These are phyloP conservation scores for Danio aesculapii DNA, from an alignment of 2,797 vertebrate genomes.

Conservation along the genomic window DNA sequence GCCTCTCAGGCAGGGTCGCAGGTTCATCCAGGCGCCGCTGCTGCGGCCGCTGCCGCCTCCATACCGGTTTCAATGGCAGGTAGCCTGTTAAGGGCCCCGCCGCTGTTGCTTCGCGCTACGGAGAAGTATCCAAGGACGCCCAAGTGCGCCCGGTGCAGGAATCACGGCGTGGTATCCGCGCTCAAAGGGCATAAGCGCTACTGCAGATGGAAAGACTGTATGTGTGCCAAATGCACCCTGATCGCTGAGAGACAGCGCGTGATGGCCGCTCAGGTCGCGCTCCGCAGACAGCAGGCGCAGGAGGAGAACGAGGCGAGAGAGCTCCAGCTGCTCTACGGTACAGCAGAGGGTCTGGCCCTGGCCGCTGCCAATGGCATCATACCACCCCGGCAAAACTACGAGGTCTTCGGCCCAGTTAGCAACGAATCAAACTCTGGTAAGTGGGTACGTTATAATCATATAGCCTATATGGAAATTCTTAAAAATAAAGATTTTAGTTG, in stretches of 20 bases:
- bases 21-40: slow-evolving; percentile 72
- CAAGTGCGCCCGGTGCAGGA: slow-evolving; percentile 96
- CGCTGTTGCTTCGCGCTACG: slow-evolving; percentile 87
- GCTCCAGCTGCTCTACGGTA: slow-evolving; percentile 95
- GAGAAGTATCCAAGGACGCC: slow-evolving; percentile 98
- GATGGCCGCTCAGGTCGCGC: slow-evolving; percentile 97
- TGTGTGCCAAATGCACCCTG: slow-evolving; percentile 97
- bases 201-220: slow-evolving; percentile 98
- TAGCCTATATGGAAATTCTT: neutral
- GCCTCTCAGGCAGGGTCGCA: slow-evolving; percentile 82
- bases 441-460: slow-evolving; percentile 41
- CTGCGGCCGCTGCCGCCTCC: slow-evolving; percentile 78
- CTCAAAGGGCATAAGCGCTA: slow-evolving; percentile 98
- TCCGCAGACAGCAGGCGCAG: slow-evolving; percentile 95
- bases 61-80: slow-evolving; percentile 92
- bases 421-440: slow-evolving; percentile 80
- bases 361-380: slow-evolving; percentile 97
- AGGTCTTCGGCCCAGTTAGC: slow-evolving; percentile 89
- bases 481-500: neutral
- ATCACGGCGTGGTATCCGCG: slow-evolving; percentile 96
- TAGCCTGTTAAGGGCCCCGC: slow-evolving; percentile 88
- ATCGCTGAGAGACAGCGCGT: slow-evolving; percentile 97
- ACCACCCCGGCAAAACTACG: slow-evolving; percentile 92
- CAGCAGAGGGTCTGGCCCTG: slow-evolving; percentile 93
- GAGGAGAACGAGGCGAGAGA: slow-evolving; percentile 97